Base-by-base conservation (phyloP, 2,113 vertebrate genomes). In the Gulo gulo region DNA sequence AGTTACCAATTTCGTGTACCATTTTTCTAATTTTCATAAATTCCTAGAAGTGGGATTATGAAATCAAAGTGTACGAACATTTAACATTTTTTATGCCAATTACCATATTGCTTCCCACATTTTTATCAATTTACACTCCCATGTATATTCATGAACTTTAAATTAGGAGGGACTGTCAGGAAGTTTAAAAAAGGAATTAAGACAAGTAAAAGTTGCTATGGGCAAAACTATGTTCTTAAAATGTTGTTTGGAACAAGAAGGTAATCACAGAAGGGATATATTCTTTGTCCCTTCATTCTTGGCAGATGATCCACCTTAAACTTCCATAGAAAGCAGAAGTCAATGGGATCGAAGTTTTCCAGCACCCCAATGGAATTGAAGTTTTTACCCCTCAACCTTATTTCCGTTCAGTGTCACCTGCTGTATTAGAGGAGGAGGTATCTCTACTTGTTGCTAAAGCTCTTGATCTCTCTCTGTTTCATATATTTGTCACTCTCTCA, bases 61-160 rank as follows among this genome's bases (percentile, higher is more conserved):
- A 39, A 95, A 79, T 95, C 59, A 90, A 92, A 78, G 73, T 80
- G 13, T 91, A 84, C 83, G 57, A n/a, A 80, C 39, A 65, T 73
- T 82, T 88, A 88, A 95, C 31, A 34, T 18, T 92, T 76, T 92
- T 94, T 2, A 79, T 83, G 80, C 63, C 31, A 52, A 50, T 79
- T 86, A 16, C 74, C 55, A 90, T 90, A 69, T 63, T 94, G 31
- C 31, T 45, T 89, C 91, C 34, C 24, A 86, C 24, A 45, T 45
- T 94, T 96, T 57, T 83, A 93, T 82, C 45, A 91, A 16, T 93
- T 95, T 89, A 3, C 0, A 73, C 73, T 92, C 3, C 4, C 65
- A 92, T 96, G 18, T 84, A 82, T 95, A 96, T 92, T 97, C 73
- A 97, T 92, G 65, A 97, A 63, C 31, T 79, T 86, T 50, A 88